Evolutionary conservation across 2,113 vertebrate species (phyloP).

Genomic region (Athene cunicularia): DNA sequence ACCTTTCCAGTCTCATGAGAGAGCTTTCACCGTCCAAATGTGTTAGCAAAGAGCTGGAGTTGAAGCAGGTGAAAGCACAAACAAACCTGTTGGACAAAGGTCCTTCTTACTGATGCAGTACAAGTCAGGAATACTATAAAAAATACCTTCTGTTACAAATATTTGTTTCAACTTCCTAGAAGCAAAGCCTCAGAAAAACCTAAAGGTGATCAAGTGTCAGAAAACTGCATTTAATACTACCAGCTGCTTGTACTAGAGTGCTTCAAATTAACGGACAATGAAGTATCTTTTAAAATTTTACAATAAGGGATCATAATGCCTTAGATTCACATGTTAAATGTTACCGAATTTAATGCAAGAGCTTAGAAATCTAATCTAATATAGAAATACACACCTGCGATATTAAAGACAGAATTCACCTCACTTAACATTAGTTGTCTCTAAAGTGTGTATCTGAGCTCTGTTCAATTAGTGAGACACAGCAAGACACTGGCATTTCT

Average conservation of each 20-base stretch:
- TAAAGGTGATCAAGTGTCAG: background rate
- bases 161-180: background rate
- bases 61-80: background rate
- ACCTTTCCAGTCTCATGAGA: background rate
- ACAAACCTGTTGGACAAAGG: background rate
- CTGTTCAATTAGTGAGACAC: background rate
- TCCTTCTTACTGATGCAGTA: background rate
- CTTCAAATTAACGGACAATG: background rate
- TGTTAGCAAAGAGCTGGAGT: background rate
- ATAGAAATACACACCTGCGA: background rate
- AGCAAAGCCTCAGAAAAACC: background rate
- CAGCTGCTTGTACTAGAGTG: background rate
- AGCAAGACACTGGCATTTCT: background rate
- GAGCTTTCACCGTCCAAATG: background rate
- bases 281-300: background rate
- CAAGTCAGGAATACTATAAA: background rate
- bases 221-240: background rate
- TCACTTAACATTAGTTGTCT: background rate
- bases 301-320: background rate
- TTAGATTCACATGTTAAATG: background rate
- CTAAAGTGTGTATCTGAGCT: background rate
- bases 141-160: background rate
- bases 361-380: background rate
- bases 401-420: background rate
- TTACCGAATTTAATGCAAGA: background rate